Evolutionary conservation across 2,888 invertebrate species (phyloP).

Genomic region (Imbricaverruca yamaguchii): DNA sequence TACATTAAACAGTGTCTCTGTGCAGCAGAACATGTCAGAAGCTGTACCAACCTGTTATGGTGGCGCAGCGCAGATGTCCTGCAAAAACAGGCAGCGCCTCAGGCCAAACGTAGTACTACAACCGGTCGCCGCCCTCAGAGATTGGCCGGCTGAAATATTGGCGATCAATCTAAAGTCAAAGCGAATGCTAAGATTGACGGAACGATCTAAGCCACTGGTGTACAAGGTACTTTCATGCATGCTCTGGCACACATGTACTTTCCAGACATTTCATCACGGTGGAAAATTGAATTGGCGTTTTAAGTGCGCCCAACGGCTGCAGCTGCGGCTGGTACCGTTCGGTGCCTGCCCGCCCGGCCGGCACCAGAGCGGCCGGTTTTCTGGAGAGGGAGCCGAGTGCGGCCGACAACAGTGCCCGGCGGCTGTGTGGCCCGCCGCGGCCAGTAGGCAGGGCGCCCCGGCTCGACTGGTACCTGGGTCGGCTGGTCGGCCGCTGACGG

Average conservation of each 20-base stretch:
- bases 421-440: too few relatives aligned
- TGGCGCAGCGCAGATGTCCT: not conserved
- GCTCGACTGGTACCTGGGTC: too few relatives aligned
- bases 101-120: conserved; percentile 8
- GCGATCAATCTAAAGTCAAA: not conserved
- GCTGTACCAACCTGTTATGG: not conserved
- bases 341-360: not conserved
- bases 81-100: not conserved
- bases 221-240: too few relatives aligned
- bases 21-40: not conserved
- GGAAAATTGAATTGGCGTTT: not conserved
- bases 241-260: too few relatives aligned
- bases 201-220: too few relatives aligned
- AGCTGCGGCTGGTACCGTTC: not conserved
- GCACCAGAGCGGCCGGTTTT: too few relatives aligned
- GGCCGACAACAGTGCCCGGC: too few relatives aligned
- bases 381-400: too few relatives aligned
- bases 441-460: too few relatives aligned
- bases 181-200: too few relatives aligned
- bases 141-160: not conserved
- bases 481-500: too few relatives aligned
- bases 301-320: not conserved
- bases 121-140: not conserved
- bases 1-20: not conserved
- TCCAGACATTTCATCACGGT: too few relatives aligned